These are phyloP conservation scores for Sebastes paucispinis DNA, from an alignment of 2,797 vertebrate genomes.

Conservation along the genomic window DNA sequence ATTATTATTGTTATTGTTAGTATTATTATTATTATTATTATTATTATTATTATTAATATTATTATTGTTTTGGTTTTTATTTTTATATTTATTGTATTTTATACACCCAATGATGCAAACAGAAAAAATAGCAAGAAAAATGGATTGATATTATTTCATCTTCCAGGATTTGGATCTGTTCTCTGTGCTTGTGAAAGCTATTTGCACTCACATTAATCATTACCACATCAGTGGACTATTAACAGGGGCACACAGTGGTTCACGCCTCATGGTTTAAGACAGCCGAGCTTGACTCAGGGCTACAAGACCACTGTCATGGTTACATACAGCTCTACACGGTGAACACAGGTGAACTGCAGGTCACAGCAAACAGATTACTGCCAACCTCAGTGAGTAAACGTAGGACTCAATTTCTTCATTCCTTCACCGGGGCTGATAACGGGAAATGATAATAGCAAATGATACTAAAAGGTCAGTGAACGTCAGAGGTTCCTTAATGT, in stretches of 20 bases:
- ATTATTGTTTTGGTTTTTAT: too few species aligned
- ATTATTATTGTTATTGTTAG: too few species aligned
- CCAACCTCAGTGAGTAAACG: neutral
- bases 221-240: slow-evolving; percentile 10
- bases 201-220: slow-evolving; percentile 22
- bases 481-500: neutral
- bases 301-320: neutral
- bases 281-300: neutral
- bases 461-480: neutral
- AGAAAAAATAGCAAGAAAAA: too few species aligned
- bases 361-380: neutral
- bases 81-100: too few species aligned
- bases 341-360: neutral
- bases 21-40: too few species aligned
- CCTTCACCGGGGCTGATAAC: neutral
- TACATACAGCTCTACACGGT: neutral
- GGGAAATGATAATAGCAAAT: neutral
- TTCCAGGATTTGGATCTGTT: neutral
- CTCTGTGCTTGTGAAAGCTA: neutral
- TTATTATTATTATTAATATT: too few species aligned
- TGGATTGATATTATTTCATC: neutral
- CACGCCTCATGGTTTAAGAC: neutral
- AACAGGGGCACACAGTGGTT: neutral
- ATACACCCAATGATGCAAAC: too few species aligned
- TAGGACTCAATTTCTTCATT: neutral